Conservation (phyloP, 2,888 invertebrate genomes). For the Leptopilina myrica region DNA sequence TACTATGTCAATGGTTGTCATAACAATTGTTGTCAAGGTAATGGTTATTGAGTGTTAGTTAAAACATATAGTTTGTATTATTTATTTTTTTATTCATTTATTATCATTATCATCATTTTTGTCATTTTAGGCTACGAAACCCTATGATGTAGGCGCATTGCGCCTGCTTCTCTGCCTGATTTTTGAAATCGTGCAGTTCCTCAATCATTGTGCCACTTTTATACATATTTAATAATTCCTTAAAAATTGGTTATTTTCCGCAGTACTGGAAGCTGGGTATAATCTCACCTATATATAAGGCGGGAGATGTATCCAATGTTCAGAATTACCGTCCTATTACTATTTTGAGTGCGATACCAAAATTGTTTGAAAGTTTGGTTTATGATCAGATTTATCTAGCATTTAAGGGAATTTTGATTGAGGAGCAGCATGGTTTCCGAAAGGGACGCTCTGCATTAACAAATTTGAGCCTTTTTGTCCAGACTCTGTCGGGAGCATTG, state of each 20-base stretch:
- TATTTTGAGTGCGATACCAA: background rate
- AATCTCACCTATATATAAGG: constrained; percentile 44
- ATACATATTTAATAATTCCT: constrained; percentile 38
- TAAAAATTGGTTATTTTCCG: constrained; percentile 40
- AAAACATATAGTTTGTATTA: too few species aligned
- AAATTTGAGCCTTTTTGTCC: background rate
- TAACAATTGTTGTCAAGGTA: too few species aligned
- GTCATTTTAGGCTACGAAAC: too few species aligned
- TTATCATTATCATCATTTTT: too few species aligned
- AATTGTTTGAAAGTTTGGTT: background rate
- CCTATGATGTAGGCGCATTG: too few species aligned
- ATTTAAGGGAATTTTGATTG: background rate
- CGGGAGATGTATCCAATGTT: background rate
- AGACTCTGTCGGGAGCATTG: background rate
- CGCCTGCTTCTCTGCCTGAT: too few species aligned
- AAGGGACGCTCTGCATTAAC: background rate
- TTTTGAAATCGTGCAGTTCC: constrained; percentile 42
- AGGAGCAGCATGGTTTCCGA: background rate
- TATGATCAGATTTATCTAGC: background rate
- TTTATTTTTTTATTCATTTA: too few species aligned
- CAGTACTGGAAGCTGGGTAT: constrained; percentile 39
- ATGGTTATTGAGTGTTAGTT: too few species aligned
- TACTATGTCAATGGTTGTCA: too few species aligned
- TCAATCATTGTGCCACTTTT: constrained; percentile 37
- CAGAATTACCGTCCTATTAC: background rate